A percentile compares a stretch with the other conserved stretches of the same genome.
These are phyloP conservation scores for Limenitis camilla DNA, from an alignment of 2,888 invertebrate species.

Conservation along the genomic window DNA sequence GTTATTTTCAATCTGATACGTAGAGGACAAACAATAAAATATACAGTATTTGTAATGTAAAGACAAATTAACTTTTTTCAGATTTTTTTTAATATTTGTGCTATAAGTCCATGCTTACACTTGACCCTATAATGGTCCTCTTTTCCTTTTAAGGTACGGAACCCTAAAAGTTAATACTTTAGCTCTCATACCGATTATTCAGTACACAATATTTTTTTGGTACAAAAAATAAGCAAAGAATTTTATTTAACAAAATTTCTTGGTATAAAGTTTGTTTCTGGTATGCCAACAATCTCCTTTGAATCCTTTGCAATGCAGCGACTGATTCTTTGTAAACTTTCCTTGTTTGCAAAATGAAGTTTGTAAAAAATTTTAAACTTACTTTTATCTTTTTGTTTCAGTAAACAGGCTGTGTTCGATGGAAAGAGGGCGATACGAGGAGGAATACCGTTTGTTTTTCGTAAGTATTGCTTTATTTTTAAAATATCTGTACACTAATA, in stretches of 20 bases:
- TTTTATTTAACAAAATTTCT: conserved; percentile 15
- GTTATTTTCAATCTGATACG: too few relatives aligned
- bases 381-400: conserved; percentile 51
- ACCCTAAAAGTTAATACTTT: too few relatives aligned
- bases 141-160: too few relatives aligned
- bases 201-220: not conserved
- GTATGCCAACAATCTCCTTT: conserved; percentile 28
- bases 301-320: conserved; percentile 18
- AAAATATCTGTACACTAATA: too few relatives aligned
- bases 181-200: too few relatives aligned
- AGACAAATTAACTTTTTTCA: too few relatives aligned
- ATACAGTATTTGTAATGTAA: too few relatives aligned
- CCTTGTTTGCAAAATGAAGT: conserved; percentile 6
- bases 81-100: too few relatives aligned
- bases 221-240: conserved; percentile 4
- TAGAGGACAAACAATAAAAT: too few relatives aligned
- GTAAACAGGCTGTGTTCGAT: conserved; percentile 96
- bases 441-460: conserved; percentile 97
- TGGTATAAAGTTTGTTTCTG: conserved; percentile 10
- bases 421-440: conserved; percentile 97
- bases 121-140: too few relatives aligned
- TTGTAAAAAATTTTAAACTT: not conserved
- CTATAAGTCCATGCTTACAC: too few relatives aligned
- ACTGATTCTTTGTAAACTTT: conserved; percentile 16
- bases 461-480: conserved; percentile 78